Conservation (phyloP, 2,888 invertebrate genomes). For the Minunthozetes semirufus region DNA sequence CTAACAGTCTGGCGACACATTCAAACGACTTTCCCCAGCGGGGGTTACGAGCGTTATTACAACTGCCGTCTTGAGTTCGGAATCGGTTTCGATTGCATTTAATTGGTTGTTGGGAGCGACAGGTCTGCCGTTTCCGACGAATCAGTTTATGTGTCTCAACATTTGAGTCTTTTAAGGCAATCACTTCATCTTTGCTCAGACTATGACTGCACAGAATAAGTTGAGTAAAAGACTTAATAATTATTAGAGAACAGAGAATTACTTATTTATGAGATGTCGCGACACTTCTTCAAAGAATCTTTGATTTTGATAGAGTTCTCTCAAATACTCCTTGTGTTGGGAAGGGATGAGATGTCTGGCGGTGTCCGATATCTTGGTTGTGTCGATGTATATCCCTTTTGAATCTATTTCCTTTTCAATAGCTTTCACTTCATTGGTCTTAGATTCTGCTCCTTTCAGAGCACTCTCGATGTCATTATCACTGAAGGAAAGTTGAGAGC, state of each 20-base stretch:
- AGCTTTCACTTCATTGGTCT: background rate
- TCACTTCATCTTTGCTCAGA: slow-evolving; percentile 21
- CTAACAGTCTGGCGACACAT: slow-evolving; percentile 72
- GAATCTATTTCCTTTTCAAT: slow-evolving; percentile 22
- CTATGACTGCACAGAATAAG: slow-evolving; percentile 15
- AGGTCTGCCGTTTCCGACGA: slow-evolving; percentile 32
- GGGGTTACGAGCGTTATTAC: slow-evolving; percentile 69
- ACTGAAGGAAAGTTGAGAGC: slow-evolving; percentile 22
- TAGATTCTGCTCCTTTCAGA: background rate
- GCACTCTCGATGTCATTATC: slow-evolving; percentile 30
- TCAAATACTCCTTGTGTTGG: background rate
- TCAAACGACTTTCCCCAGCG: slow-evolving; percentile 77
- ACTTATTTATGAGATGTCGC: slow-evolving; percentile 34
- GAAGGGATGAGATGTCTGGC: slow-evolving; percentile 35
- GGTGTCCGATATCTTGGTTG: slow-evolving; percentile 25
- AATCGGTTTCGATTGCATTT: too few relatives aligned
- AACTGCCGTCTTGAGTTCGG: slow-evolving; percentile 77
- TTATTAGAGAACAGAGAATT: background rate
- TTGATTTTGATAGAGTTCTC: slow-evolving; percentile 27
- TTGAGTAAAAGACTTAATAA: background rate
- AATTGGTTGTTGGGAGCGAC: slow-evolving; percentile 4
- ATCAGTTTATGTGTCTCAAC: background rate
- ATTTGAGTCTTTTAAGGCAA: slow-evolving; percentile 6
- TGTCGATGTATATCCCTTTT: slow-evolving; percentile 15
- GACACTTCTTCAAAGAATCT: slow-evolving; percentile 34